Percentiles rank a stretch among this genome's conserved stretches.
Conservation (phyloP, 2,888 invertebrate genomes). For the Hirtodrosophila alboralis region DNA sequence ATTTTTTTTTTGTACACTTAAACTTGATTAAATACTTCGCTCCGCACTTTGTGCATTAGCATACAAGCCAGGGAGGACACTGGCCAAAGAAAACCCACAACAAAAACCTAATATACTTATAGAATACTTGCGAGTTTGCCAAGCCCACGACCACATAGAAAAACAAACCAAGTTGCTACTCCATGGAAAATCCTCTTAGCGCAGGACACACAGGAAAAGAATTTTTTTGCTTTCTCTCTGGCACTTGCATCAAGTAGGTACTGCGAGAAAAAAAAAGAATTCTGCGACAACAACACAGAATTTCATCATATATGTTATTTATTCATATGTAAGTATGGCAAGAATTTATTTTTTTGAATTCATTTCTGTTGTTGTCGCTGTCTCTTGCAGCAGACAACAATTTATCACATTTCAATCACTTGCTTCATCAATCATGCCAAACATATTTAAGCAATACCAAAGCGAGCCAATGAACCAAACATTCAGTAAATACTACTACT, state of each 20-base stretch:
- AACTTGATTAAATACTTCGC: constrained; percentile 70
- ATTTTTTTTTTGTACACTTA: constrained; percentile 64
- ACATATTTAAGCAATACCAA: constrained; percentile 48
- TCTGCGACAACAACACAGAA: constrained; percentile 9
- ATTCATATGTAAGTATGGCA: constrained; percentile 22
- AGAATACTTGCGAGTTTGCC: constrained; percentile 34
- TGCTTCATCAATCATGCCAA: constrained; percentile 69
- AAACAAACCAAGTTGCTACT: constrained; percentile 38
- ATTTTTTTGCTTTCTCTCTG: constrained; percentile 10
- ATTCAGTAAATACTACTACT: constrained; percentile 15
- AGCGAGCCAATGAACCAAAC: constrained; percentile 28
- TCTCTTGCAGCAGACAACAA: constrained; percentile 56
- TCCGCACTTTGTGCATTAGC: constrained; percentile 56
- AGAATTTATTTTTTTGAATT: constrained; percentile 24
- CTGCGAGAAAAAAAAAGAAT: background rate
- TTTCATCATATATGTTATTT: constrained; percentile 23
- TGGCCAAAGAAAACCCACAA: constrained; percentile 22
- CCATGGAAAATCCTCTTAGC: constrained; percentile 61
- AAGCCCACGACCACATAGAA: constrained; percentile 53
- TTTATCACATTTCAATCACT: constrained; percentile 76
- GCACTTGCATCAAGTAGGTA: constrained; percentile 38
- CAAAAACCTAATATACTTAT: constrained; percentile 24
- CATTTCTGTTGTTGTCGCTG: constrained; percentile 37
- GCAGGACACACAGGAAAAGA: constrained; percentile 22
- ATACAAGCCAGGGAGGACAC: constrained; percentile 47